These are phyloP conservation scores for Xylophagus ater DNA, from an alignment of 2,888 invertebrate species.

Conservation along the genomic window DNA sequence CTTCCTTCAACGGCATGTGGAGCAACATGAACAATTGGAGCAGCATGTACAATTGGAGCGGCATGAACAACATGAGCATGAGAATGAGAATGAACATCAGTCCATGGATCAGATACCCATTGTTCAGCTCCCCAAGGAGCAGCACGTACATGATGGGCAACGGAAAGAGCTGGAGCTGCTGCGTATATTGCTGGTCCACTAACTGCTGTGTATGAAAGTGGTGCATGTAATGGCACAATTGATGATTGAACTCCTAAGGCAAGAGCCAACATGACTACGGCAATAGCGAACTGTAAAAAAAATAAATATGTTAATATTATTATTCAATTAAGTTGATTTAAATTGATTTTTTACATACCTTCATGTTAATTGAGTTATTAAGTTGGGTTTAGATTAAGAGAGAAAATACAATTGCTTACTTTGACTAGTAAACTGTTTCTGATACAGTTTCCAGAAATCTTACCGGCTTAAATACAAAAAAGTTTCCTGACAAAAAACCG, in stretches of 20 bases:
- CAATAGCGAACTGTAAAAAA: conserved; percentile 27
- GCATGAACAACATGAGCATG: conserved; percentile 18
- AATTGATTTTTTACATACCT: conserved; percentile 29
- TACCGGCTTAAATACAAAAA: too few relatives aligned
- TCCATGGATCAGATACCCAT: conserved; percentile 20
- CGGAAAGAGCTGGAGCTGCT: conserved; percentile 16
- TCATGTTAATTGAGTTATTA: conserved; percentile 28
- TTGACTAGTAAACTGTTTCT: too few relatives aligned
- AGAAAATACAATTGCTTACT: too few relatives aligned
- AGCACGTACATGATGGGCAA: conserved; percentile 17
- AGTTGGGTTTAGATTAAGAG: too few relatives aligned
- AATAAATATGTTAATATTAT: not conserved
- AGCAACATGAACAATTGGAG: conserved; percentile 22
- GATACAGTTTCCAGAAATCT: too few relatives aligned
- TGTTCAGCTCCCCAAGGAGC: conserved; percentile 13
- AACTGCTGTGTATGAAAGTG: conserved; percentile 19
- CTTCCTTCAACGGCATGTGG: conserved; percentile 26
- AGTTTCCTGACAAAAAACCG: too few relatives aligned
- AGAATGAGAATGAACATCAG: conserved; percentile 26
- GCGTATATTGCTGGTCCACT: conserved; percentile 21
- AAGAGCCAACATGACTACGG: conserved; percentile 36
- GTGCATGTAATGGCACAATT: conserved; percentile 22
- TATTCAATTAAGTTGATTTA: too few relatives aligned
- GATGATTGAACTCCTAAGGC: conserved; percentile 35
- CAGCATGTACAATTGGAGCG: conserved; percentile 20